Base-by-base conservation (phyloP, 2,113 vertebrate genomes). In the Microcebus tavaratra region DNA sequence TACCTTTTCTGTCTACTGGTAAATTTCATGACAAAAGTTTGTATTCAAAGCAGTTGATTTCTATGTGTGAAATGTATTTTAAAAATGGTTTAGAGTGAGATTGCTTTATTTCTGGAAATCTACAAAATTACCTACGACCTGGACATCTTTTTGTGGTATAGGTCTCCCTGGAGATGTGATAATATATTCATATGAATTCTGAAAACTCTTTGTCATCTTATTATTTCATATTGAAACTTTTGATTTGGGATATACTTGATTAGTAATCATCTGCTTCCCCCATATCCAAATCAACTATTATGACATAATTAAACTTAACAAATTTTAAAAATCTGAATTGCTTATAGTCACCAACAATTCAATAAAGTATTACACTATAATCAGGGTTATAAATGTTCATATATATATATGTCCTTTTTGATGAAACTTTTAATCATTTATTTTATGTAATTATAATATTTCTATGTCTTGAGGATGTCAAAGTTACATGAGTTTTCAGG, bases 21-120 rank as follows among this genome's bases (percentile, higher is more conserved):
- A 92, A 8, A 90, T 80, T 98, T 98, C 55, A 67, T 93, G 88
- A 31, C 94, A 97, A 97, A 98, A 97, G 95, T 70, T 81, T 97
- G 8, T 72, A 85, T 92, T 80, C 88, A 90, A 84, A 95, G 81
- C 36, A 72, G 20, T 89, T 94, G 48, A 50, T 91, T 91, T 91
- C 50, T 87, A 45, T 70, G 3, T 68, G 17, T 36, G 48, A 90
- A 81, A 39, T 78, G 4, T 13, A 53, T 92, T 96, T 91, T 10
- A 25, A 42, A 42, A 94, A 48, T 59, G 5, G 6, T 48, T 96
- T 88, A 75, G 20, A 93, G 14, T 39, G 15, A 85, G 11, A 67
- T 80, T 92, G 31, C 31, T 89, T 94, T 86, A 42, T 87, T 93
- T 79, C 13, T 91, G 45, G 57, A 84, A 80, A 75, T 67, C 6